Base-by-base conservation (phyloP, 2,113 vertebrate species). In the Alaudala cheleensis region DNA sequence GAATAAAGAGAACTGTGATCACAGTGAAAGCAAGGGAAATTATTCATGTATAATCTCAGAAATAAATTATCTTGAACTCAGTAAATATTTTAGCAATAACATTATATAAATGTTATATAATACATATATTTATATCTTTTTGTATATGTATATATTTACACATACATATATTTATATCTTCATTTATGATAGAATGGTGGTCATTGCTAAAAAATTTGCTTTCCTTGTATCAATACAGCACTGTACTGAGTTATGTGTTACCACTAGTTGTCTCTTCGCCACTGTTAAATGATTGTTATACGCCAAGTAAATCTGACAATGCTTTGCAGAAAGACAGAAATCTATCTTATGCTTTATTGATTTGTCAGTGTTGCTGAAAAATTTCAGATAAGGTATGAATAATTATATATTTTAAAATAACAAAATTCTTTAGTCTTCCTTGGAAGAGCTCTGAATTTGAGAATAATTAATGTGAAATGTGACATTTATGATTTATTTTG, bases 341-440 rank as follows among this genome's bases (percentile, higher is more conserved):
- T 92, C 69, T 88, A 9, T 94, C 60, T 86, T 64, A 12, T 39
- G 40, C 74, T 65, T 93, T 65, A 82, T 67, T 71, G 74, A 65
- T 92, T 91, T 88, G 66, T 88, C 70, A 82, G 16, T 33, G 37
- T 78, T 90, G 37, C 56, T 65, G 92, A 62, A 79, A 89, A 92
- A 60, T 64, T 92, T 89, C 77, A 80, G 37, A 61, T 93, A 47
- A 83, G 50, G 56, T 64, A 58, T 44, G 19, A 90, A 45, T 66
- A 31, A 28, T 18, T 3, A 7, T 62, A 16, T 33, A 14, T 86
- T 93, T 80, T 56, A 65, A 72, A 76, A 53, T 57, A 94, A 45
- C 13, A 77, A 50, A 4, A 31, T 58, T 91, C 71, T 91, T 95
- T 29, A 40, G 12, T 78, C n/a, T 66, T 95, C 21, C 18, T 70